These are phyloP conservation scores for Enteromius fasciolatus DNA, from an alignment of 2,797 vertebrate species.

Conservation along the genomic window DNA sequence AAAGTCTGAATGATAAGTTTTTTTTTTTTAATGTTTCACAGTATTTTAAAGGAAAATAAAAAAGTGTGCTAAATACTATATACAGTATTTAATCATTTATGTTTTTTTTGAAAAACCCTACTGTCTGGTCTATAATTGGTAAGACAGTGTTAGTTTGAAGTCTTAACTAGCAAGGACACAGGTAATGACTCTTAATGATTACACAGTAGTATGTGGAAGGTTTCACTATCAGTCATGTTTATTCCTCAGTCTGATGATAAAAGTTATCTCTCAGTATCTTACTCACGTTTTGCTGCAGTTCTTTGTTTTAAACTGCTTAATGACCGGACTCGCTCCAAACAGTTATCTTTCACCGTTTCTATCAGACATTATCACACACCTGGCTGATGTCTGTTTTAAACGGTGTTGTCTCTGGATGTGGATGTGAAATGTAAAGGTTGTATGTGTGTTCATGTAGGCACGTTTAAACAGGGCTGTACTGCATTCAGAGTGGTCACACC, in stretches of 20 bases:
- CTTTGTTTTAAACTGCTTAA: background rate
- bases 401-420: background rate
- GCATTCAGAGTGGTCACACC: constrained; percentile 94
- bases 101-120: background rate
- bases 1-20: background rate
- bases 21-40: background rate
- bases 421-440: background rate
- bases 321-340: background rate
- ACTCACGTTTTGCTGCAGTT: background rate
- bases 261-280: background rate
- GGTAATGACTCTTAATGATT: background rate
- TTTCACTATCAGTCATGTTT: background rate
- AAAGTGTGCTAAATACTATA: background rate
- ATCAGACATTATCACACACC: background rate
- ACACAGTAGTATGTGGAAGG: background rate
- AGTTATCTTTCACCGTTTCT: background rate
- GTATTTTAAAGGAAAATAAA: background rate
- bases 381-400: background rate
- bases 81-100: background rate
- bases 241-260: background rate
- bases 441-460: constrained; percentile 76
- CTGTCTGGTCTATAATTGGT: background rate
- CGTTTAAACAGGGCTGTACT: constrained; percentile 94
- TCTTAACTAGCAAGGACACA: background rate
- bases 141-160: background rate